Conservation (phyloP, 64 coral and sea anemone species). For the Orbicella faveolata region DNA sequence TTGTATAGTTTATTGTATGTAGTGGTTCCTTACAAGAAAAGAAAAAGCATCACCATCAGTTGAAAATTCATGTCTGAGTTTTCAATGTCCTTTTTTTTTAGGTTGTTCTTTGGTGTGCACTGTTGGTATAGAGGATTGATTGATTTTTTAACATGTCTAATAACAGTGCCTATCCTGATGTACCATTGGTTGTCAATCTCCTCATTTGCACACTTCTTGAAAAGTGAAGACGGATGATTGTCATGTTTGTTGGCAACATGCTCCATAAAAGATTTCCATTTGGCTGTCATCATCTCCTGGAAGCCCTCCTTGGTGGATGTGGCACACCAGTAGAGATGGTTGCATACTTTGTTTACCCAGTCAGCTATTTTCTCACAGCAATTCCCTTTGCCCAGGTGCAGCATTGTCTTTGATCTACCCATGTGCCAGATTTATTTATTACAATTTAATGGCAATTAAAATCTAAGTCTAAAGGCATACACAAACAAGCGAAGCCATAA, state of each 20-base stretch:
- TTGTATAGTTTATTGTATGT: constrained; percentile 16
- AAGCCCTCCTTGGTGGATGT: constrained; percentile 22
- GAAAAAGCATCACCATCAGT: constrained; percentile 7
- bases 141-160: constrained; percentile 12
- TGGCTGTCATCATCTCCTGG: not conserved
- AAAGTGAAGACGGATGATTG: not conserved
- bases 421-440: constrained; percentile 39
- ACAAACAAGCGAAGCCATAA: no score
- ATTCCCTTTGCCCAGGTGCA: constrained; percentile 33
- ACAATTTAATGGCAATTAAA: not conserved
- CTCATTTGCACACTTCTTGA: constrained; percentile 15
- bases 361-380: constrained; percentile 11
- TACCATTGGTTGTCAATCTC: not conserved
- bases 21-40: constrained; percentile 19
- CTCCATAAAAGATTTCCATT: constrained; percentile 39
- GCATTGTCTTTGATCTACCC: not conserved
- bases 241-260: constrained; percentile 28
- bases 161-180: constrained; percentile 26
- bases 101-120: not conserved
- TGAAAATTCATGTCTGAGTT: not conserved
- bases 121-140: constrained; percentile 1
- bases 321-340: constrained; percentile 39
- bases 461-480: not conserved
- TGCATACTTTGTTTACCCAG: constrained; percentile 17
- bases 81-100: not conserved